phyloP scores from a whole-genome alignment of 2,797 vertebrate species.

The Alosa sapidissima region DNA sequence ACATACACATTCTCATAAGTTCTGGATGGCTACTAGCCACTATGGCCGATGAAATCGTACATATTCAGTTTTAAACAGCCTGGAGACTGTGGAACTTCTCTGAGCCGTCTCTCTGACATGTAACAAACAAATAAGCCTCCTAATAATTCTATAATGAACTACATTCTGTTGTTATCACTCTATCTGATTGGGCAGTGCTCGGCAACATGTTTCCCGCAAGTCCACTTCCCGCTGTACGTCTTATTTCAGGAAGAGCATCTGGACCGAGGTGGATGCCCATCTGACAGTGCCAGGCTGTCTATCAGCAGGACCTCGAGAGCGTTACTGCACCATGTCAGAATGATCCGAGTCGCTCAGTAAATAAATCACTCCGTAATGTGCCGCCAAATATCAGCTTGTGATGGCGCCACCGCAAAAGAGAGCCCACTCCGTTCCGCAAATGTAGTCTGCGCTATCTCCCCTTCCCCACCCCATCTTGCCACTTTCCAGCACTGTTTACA shows the following conservation, averaged over 20 bases:
- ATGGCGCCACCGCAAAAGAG: conserved; percentile 29
- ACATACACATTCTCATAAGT: too few species aligned
- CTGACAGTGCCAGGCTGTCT: neutral
- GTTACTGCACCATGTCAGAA: conserved; percentile 14
- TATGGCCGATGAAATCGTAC: neutral
- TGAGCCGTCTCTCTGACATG: neutral
- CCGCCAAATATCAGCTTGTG: conserved; percentile 17
- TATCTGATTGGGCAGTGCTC: neutral
- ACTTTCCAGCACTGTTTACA: conserved; percentile 44
- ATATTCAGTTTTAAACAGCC: neutral
- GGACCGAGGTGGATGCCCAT: neutral
- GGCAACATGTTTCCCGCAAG: conserved; percentile 16
- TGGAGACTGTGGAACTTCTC: neutral
- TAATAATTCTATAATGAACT: neutral
- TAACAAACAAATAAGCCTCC: neutral
- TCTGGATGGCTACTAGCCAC: neutral
- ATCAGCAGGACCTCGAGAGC: neutral
- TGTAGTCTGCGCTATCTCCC: conserved; percentile 33
- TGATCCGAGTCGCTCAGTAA: conserved; percentile 20
- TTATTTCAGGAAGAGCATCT: conserved; percentile 14
- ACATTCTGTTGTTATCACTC: neutral
- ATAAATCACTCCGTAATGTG: conserved; percentile 14
- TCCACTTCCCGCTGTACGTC: neutral
- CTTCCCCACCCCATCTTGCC: neutral
- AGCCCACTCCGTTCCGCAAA: conserved; percentile 33